Base-by-base conservation (phyloP, 2,888 invertebrate species). In the Dynastes hyllus region DNA sequence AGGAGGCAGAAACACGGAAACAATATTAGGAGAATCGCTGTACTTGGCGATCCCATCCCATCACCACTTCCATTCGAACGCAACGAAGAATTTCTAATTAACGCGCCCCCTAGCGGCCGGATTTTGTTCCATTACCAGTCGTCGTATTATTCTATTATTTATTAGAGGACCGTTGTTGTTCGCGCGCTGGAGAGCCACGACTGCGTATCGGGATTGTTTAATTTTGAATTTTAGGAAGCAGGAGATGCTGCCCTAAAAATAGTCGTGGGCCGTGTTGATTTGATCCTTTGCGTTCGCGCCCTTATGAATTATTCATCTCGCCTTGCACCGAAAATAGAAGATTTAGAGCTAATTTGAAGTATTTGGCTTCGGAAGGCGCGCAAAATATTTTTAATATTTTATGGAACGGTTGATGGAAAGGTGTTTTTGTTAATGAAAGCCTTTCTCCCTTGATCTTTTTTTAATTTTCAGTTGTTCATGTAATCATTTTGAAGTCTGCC, bases 51-150 rank as follows among this genome's bases (percentile, higher is more conserved):
- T 45, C 45, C 45, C 45, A 8, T 45, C 45, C 45, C 11, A 11
- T 11, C 45, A 13, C 13, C 16, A 9, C 61, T 2, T 5, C 27
- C 22, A 61, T 61, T 61, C 29, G 61, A 27, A 61, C 29, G 61
- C 27, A 61, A 22, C 27, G 61, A 27, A 61, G 61, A 61, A 61
- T 61, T 61, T 61, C 61, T 61, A 61, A 61, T 61, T 61, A 61
- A 29, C 27, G 61, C 29, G 11, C 29, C 61, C 22, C 22, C 61
- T 29, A 27, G 22, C 61, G 61, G 22, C 27, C 22, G 27, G 61
- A 61, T 61, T 27, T 61, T 61, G 22, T 61, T 61, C 61, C 61
- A 11, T 61, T 61, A 29, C 29, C 1, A 27, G 22, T 61, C 61
- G 61, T 27, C 27, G 29, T 61, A 11, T 22, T 61, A 27, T 61